phyloP scores from a whole-genome alignment of 2,113 vertebrate genomes.

The Narcine bancroftii region DNA sequence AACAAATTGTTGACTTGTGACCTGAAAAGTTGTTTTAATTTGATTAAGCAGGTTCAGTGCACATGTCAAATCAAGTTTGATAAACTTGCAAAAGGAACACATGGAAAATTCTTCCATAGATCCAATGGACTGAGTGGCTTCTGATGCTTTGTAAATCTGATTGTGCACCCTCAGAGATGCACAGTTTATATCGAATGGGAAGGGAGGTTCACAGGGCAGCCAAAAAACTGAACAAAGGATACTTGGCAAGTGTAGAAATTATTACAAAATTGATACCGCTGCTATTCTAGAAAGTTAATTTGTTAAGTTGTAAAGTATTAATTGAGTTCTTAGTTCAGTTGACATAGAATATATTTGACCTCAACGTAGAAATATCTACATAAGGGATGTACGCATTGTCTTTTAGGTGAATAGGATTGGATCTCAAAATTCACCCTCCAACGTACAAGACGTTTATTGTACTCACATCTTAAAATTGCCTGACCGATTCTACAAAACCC shows the following conservation, averaged over 20 bases:
- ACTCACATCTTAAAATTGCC: conserved; percentile 25
- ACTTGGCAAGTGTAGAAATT: not conserved
- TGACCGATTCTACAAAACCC: conserved; percentile 34
- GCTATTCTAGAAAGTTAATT: not conserved
- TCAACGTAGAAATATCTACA: not conserved
- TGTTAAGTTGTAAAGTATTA: conserved; percentile 17
- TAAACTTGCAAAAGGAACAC: not conserved
- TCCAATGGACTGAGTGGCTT: not conserved
- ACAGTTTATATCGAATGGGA: not conserved
- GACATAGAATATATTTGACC: conserved; percentile 1
- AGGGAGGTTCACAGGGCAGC: not conserved
- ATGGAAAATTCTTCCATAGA: not conserved
- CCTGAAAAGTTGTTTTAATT: not conserved
- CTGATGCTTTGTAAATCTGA: not conserved
- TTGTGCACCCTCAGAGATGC: not conserved
- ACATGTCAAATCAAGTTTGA: not conserved
- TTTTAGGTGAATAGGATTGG: conserved; percentile 34
- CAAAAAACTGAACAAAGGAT: not conserved
- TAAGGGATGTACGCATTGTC: conserved; percentile 10
- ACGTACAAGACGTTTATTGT: not conserved
- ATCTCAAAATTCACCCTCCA: conserved; percentile 13
- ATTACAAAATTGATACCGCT: not conserved
- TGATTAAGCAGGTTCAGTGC: not conserved
- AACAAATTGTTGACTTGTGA: not conserved
- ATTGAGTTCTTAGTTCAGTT: conserved; percentile 11